These are phyloP conservation scores for Yponomeuta cagnagella DNA, from an alignment of 2,888 invertebrate genomes.

Conservation along the genomic window DNA sequence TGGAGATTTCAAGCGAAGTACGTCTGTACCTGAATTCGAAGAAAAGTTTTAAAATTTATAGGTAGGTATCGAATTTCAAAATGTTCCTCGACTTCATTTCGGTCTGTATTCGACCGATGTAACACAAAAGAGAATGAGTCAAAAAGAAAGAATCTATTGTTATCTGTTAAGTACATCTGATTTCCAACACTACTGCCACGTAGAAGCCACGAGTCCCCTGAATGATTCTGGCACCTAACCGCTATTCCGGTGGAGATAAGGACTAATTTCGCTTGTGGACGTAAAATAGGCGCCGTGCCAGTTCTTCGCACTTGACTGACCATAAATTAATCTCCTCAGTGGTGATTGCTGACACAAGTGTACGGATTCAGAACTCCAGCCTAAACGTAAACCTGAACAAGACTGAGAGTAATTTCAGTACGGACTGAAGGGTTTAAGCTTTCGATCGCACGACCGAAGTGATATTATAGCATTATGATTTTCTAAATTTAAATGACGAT, in stretches of 20 bases:
- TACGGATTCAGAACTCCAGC: background rate
- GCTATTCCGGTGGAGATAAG: background rate
- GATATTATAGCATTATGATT: too few relatives aligned
- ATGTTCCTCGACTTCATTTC: background rate
- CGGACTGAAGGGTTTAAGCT: too few relatives aligned
- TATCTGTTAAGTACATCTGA: background rate
- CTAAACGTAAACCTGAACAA: background rate
- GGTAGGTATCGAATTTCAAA: too few relatives aligned
- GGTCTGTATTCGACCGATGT: background rate
- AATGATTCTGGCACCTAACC: constrained; percentile 1
- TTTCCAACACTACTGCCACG: background rate
- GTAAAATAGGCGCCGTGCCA: constrained; percentile 12
- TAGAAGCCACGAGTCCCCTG: background rate
- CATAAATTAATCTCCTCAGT: constrained; percentile 15
- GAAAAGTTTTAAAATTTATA: too few relatives aligned
- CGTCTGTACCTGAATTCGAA: too few relatives aligned
- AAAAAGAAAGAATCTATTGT: background rate
- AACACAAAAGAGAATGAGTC: background rate
- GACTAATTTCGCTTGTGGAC: background rate
- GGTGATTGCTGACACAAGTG: background rate
- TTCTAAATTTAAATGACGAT: too few relatives aligned
- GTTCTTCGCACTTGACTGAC: constrained; percentile 10
- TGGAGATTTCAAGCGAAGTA: too few relatives aligned
- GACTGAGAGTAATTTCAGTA: too few relatives aligned
- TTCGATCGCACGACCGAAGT: too few relatives aligned